Conservation (phyloP, 2,888 invertebrate genomes). For the Hypselothyrea guttata region DNA sequence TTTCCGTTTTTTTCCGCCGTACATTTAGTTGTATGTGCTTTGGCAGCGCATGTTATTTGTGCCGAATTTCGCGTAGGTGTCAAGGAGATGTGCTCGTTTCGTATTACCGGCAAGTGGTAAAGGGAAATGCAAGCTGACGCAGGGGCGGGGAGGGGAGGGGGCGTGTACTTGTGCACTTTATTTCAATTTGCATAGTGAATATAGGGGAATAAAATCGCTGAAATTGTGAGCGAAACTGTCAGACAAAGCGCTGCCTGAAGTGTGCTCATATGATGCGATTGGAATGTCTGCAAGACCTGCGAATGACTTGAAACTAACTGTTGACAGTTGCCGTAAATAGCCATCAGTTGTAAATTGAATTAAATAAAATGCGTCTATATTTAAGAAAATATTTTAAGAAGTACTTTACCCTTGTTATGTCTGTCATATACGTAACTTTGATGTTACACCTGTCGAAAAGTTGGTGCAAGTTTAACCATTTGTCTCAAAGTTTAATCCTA, state of each 20-base stretch:
- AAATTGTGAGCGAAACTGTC: background rate
- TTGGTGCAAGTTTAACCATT: constrained; percentile 18
- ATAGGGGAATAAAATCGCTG: constrained; percentile 3
- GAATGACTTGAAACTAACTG: too few relatives aligned
- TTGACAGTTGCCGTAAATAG: too few relatives aligned
- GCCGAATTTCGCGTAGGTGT: constrained; percentile 8
- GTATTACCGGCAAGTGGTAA: constrained; percentile 26
- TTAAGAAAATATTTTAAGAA: background rate
- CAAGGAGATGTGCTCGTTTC: background rate
- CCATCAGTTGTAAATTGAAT: too few relatives aligned
- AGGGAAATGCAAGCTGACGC: constrained; percentile 40
- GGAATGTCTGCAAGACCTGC: too few relatives aligned
- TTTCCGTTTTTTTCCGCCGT: background rate
- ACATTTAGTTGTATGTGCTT: constrained; percentile 8
- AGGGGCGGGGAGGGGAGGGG: too few relatives aligned
- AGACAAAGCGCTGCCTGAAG: too few relatives aligned
- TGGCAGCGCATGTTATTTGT: constrained; percentile 12
- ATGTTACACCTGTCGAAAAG: constrained; percentile 37
- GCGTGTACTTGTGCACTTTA: constrained; percentile 49
- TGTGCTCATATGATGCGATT: too few relatives aligned
- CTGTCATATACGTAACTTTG: background rate
- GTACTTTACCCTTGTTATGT: constrained; percentile 1
- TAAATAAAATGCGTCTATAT: too few relatives aligned
- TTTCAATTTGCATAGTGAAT: constrained; percentile 42
- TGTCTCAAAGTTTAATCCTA: constrained; percentile 16